A percentile compares a stretch with the other conserved stretches of the same genome.
These are phyloP conservation scores for Eremobia ochroleuca DNA, from an alignment of 2,888 invertebrate genomes.

Conservation along the genomic window DNA sequence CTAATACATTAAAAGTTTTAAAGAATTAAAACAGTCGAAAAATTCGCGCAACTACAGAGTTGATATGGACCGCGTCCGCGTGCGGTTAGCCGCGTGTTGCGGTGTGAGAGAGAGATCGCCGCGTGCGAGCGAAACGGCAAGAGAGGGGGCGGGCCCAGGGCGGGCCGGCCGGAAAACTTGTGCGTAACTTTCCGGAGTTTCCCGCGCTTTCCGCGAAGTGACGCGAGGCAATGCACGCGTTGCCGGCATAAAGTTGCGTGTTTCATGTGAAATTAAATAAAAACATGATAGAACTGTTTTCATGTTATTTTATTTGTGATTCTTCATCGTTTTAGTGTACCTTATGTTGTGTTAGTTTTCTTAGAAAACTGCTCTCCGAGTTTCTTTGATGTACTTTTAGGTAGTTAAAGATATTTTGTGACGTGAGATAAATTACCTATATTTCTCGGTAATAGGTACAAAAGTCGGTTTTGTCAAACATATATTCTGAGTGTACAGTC, in stretches of 20 bases:
- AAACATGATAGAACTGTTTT: slow-evolving; percentile 6
- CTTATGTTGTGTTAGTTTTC: neutral
- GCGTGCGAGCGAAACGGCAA: slow-evolving; percentile 72
- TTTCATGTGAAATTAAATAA: slow-evolving; percentile 22
- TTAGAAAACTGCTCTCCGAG: neutral
- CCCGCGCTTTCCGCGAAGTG: slow-evolving; percentile 83
- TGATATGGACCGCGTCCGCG: slow-evolving; percentile 74
- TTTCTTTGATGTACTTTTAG: neutral
- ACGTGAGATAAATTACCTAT: neutral
- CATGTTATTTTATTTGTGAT: slow-evolving; percentile 31
- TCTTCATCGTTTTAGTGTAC: neutral
- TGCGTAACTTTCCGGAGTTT: slow-evolving; percentile 82
- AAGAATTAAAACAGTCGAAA: slow-evolving; percentile 65
- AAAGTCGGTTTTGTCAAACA: neutral
- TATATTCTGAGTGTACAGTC: neutral
- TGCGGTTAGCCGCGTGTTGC: slow-evolving; percentile 84
- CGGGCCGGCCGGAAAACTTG: slow-evolving; percentile 82
- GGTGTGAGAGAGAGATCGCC: slow-evolving; percentile 76
- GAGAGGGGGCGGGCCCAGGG: slow-evolving; percentile 75
- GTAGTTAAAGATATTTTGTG: neutral
- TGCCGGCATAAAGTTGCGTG: slow-evolving; percentile 15
- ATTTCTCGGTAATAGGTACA: neutral
- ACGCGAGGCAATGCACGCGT: slow-evolving; percentile 47
- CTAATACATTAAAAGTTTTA: too few species aligned
- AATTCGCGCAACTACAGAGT: slow-evolving; percentile 58